Evolutionary conservation across 2,113 vertebrate species (phyloP), one percentile per base, ranked within the genome.

Genomic region (Dasyornis broadbenti): DNA sequence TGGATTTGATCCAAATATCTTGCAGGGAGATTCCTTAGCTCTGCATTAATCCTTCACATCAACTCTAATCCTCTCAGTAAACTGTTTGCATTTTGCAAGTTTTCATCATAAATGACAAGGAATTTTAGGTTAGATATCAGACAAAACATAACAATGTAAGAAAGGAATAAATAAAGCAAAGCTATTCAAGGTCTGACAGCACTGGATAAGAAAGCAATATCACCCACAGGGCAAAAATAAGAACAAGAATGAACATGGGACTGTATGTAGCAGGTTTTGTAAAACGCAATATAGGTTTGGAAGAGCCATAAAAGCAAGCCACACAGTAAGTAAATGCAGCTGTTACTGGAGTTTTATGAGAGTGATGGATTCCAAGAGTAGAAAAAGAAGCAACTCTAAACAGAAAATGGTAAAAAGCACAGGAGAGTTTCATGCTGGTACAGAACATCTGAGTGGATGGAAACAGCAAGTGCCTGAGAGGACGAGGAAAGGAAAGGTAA

Each of bases 61-160:
- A 95, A 45, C 66, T 65, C 87, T 94, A 95, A 96, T 97, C 94
- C 90, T 91, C 94, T 96, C 95, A 93, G 94, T 90, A 97, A 96
- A 97, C 87, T 95, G 92, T 97, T 96, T 92, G 78, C 90, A 91
- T 96, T 97, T 95, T 97, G 87, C 79, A 83, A 92, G 90, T 94
- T 83, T 91, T 95, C 92, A 83, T 86, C 49, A 4, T 86, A 95
- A 96, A 94, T 94, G 95, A 95, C 95, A 94, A 92, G 93, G 95
- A 97, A 94, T 94, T 97, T 92, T 82, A 90, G 92, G 85, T 95
- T 88, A 95, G 59, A 86, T 95, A 95, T 90, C 94, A 94, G 87
- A 86, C 47, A 92, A 95, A 96, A 91, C 82, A 90, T 71, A 90
- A 86, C 59, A 77, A 22, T 59, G 47, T 88, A 86, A 88, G 82